Evolutionary conservation across 2,888 invertebrate genomes (phyloP).

Genomic region (Spisula subtruncata): DNA sequence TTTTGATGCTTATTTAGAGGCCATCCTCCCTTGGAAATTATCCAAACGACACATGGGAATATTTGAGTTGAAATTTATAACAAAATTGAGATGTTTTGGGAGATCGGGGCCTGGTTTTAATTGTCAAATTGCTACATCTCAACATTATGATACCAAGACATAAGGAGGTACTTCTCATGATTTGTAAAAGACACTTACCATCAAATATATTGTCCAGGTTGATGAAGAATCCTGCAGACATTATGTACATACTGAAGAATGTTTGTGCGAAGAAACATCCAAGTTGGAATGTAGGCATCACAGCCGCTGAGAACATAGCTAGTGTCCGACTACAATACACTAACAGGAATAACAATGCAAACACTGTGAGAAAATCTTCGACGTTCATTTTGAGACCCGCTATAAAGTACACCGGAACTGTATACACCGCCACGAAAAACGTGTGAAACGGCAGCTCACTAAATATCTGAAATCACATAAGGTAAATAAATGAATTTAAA

Average conservation of each 20-base stretch:
- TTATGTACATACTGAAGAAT: slow-evolving; percentile 81
- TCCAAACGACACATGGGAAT: too few relatives aligned
- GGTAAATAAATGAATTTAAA: background rate
- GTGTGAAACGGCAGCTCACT: slow-evolving; percentile 84
- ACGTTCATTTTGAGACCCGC: slow-evolving; percentile 79
- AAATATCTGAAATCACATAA: slow-evolving; percentile 75
- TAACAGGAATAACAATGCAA: slow-evolving; percentile 77
- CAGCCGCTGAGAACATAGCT: slow-evolving; percentile 79
- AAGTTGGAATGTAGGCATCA: slow-evolving; percentile 82
- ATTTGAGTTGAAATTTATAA: too few relatives aligned
- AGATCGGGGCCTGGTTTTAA: too few relatives aligned
- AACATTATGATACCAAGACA: too few relatives aligned
- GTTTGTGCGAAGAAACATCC: slow-evolving; percentile 81
- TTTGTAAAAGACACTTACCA: slow-evolving; percentile 70
- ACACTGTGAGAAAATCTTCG: slow-evolving; percentile 77
- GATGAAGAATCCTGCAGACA: slow-evolving; percentile 84
- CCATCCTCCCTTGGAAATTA: too few relatives aligned
- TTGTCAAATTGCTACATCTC: too few relatives aligned
- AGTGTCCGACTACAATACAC: slow-evolving; percentile 81
- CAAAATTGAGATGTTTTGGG: too few relatives aligned
- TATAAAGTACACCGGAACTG: slow-evolving; percentile 82
- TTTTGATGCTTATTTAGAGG: too few relatives aligned
- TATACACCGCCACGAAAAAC: slow-evolving; percentile 79
- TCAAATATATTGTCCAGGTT: slow-evolving; percentile 83
- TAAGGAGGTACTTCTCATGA: too few relatives aligned